phyloP scores from a whole-genome alignment of 2,797 vertebrate genomes.

The Chloroceryle inda region DNA sequence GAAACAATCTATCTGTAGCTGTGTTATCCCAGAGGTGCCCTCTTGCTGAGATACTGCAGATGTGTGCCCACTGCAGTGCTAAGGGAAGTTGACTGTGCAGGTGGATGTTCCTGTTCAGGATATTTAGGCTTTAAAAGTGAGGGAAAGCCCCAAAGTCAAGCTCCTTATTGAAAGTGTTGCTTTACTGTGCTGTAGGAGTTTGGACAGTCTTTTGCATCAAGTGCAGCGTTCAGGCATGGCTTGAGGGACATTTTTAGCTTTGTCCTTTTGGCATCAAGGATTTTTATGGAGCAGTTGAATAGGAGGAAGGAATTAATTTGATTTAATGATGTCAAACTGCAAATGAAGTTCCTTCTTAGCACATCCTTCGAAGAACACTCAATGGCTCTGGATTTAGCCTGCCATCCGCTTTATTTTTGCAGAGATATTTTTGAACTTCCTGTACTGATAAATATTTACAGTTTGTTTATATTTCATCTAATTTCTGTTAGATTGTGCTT shows the following conservation, averaged over 20 bases:
- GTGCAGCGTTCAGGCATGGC: background rate
- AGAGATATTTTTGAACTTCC: slow-evolving; percentile 67
- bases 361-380: slow-evolving; percentile 56
- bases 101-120: background rate
- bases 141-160: background rate
- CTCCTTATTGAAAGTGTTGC: background rate
- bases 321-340: slow-evolving; percentile 35
- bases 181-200: background rate
- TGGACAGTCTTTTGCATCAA: background rate
- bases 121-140: background rate
- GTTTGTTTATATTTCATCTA: slow-evolving; percentile 56
- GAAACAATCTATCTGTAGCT: background rate
- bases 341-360: slow-evolving; percentile 45
- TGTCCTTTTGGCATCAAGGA: slow-evolving; percentile 13
- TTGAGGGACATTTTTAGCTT: slow-evolving; percentile 32
- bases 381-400: slow-evolving; percentile 15
- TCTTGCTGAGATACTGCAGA: background rate
- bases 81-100: background rate
- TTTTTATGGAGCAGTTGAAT: slow-evolving; percentile 39
- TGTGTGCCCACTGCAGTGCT: background rate
- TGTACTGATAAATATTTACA: slow-evolving; percentile 67
- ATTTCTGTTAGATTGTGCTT: slow-evolving; percentile 18
- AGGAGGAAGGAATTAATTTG: slow-evolving; percentile 68
- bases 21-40: background rate
- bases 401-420: slow-evolving; percentile 37